These are phyloP conservation scores for Sphaeridia pumilis DNA, from an alignment of 2,888 invertebrate genomes.

Conservation along the genomic window DNA sequence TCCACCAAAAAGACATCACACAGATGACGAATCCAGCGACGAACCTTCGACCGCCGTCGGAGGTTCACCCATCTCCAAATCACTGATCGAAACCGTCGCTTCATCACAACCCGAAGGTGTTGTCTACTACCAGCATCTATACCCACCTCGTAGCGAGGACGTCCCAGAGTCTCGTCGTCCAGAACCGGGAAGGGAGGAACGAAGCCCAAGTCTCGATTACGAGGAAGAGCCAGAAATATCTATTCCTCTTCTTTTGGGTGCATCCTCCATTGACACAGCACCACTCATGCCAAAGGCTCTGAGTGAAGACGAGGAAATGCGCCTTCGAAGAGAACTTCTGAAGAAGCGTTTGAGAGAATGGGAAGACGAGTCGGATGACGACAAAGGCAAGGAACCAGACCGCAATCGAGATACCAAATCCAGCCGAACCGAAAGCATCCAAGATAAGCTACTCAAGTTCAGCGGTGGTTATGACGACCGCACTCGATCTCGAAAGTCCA, in stretches of 20 bases:
- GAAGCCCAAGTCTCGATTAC: too few species aligned
- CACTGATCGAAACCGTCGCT: constrained; percentile 23
- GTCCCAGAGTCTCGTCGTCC: not conserved
- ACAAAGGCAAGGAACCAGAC: too few species aligned
- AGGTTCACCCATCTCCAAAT: constrained; percentile 14
- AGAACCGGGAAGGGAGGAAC: too few species aligned
- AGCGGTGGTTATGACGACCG: too few species aligned
- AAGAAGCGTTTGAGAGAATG: constrained; percentile 31
- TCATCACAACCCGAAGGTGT: constrained; percentile 25
- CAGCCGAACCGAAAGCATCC: not conserved
- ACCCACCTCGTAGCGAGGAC: constrained; percentile 4
- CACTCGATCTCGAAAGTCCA: too few species aligned
- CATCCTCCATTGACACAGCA: not conserved
- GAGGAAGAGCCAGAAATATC: too few species aligned
- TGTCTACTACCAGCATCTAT: constrained; percentile 34
- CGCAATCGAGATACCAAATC: too few species aligned
- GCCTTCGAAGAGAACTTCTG: constrained; percentile 27
- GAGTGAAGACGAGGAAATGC: constrained; percentile 28
- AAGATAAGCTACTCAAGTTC: constrained; percentile 5
- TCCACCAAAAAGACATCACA: too few species aligned
- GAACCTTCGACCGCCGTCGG: constrained; percentile 11
- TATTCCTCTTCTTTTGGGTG: constrained; percentile 3
- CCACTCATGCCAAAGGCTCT: constrained; percentile 9
- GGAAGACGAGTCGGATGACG: constrained; percentile 31
- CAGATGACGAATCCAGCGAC: constrained; percentile 6